Base-by-base conservation (phyloP, 2,888 invertebrate species). In the Nasonia oneida region DNA sequence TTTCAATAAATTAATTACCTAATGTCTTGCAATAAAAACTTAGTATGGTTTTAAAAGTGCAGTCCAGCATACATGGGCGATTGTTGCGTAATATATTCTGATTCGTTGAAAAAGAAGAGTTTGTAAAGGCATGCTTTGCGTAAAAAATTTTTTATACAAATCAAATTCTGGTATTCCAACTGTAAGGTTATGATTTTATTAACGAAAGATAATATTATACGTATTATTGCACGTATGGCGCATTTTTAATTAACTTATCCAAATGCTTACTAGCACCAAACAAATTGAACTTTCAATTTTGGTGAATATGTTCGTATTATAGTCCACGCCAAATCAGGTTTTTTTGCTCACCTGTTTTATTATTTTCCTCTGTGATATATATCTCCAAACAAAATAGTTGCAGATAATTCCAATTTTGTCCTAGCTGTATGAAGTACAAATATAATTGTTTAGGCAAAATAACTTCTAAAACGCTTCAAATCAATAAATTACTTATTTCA, bases 111-210 rank as follows among this genome's bases (percentile, higher is more conserved):
- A 53, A 33, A 75, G 33, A n/a, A 86, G 23, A 29, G 79, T 23
- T n/a, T 86, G 50, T 4, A 83, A 15, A 2, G 86, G 86, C 14
- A 86, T 82, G 61, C 61, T 86, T 74, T 29, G 39, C 14, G 86
- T 79, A 2, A 86, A 37, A 61, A 83, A 82, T 33, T 5, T 42
- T 33, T 70, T 86, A 4, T 83, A 79, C n/a, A 23, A n/a, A 75
- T 86, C 82, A 64, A 83, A 83, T 5, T 82, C 53, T 2, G 70
- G n/a, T 15, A 86, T 79, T 2, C 85, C 85, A 74, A 75, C 85
- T 86, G 18, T 14, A 18, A 37, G 37, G 37, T 37, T 3, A 37
- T 37, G 4, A 37, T 37, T 37, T 37, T 37, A 3, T 37, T 37
- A 37, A 37, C 37, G 37, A 37, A 37, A 37, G 37, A 37, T 37